Base-by-base conservation (phyloP, 2,797 vertebrate species). In the Phoeniculus purpureus region DNA sequence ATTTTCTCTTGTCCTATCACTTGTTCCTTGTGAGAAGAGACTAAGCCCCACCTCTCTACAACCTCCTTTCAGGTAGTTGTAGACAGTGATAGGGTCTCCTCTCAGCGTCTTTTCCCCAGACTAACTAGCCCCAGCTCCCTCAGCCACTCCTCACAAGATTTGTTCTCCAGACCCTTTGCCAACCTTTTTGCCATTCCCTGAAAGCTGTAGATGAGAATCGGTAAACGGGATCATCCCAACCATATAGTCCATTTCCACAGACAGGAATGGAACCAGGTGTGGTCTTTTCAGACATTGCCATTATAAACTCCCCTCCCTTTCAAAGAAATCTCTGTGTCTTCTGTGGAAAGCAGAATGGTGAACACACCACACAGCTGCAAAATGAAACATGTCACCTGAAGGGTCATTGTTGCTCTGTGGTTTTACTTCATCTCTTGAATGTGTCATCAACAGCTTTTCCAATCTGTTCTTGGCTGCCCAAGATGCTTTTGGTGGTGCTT, bases 361-460 rank as follows among this genome's bases (percentile, higher is more conserved):
- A 50, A 51, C 32, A 16, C 2, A 1, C 34, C 37, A 15, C 23
- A 32, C 1, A 23, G 40, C 18, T 85, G n/a, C 52, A 43, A 37
- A 56, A 40, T 3, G 23, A 50, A 15, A 73, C 1, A 21, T 29
- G 61, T 56, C 23, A n/a, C 22, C 45, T n/a, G 37, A 62, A 10
- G 51, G 31, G 15, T 54, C 32, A 37, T 26, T 1, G 1, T 31
- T 3, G 1, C 26, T 16, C 45, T 26, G 7, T 3, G 25, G 47
- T n/a, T 77, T 68, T 43, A 64, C 20, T 81, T 48, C 7, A 29
- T 25, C 18, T 66, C 54, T 76, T 15, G 43, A 40, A 12, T 10
- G 7, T 1, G 32, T 25, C 32, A 68, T 26, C 32, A 8, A 14
- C 3, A 37, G 50, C 21, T 58, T 66, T 48, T 54, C 45, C 60